Percentiles rank a stretch among this genome's conserved stretches.
These are phyloP conservation scores for Psittacus erithacus DNA, from an alignment of 2,113 vertebrate genomes.

Conservation along the genomic window DNA sequence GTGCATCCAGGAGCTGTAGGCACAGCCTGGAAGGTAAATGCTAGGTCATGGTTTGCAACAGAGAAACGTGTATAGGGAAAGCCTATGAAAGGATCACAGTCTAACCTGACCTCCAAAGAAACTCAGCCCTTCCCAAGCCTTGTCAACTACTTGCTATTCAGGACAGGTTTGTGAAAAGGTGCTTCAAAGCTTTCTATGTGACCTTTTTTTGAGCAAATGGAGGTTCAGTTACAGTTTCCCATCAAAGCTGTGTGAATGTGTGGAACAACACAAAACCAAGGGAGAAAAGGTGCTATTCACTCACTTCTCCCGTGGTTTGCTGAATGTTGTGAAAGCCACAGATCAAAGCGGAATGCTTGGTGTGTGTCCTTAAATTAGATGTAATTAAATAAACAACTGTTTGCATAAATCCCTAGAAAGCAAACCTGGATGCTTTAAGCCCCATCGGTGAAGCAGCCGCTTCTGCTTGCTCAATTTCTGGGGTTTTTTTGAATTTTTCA, in stretches of 20 bases:
- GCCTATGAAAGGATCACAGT: not conserved
- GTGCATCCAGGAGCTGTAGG: not conserved
- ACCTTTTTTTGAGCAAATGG: not conserved
- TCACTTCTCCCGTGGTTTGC: conserved; percentile 1
- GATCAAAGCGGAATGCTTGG: not conserved
- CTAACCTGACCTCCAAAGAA: not conserved
- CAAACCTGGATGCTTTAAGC: not conserved
- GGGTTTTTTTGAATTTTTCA: not conserved
- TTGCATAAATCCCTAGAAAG: conserved; percentile 45
- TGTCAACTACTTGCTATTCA: conserved; percentile 41
- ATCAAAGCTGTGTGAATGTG: not conserved
- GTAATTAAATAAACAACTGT: conserved; percentile 11
- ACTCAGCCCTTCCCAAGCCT: not conserved
- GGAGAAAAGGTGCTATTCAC: conserved; percentile 6
- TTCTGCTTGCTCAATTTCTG: not conserved
- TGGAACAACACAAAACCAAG: not conserved
- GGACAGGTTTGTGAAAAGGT: conserved; percentile 26
- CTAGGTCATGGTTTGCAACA: not conserved
- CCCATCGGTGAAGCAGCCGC: fast-evolving
- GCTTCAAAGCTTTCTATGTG: not conserved
- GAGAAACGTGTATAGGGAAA: not conserved
- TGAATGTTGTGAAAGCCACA: not conserved
- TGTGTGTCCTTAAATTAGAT: not conserved
- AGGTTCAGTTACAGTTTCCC: conserved; percentile 19
- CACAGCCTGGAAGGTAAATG: not conserved